These are phyloP conservation scores for Plecturocebus donacophilus DNA, from an alignment of 2,113 vertebrate species.

Conservation along the genomic window DNA sequence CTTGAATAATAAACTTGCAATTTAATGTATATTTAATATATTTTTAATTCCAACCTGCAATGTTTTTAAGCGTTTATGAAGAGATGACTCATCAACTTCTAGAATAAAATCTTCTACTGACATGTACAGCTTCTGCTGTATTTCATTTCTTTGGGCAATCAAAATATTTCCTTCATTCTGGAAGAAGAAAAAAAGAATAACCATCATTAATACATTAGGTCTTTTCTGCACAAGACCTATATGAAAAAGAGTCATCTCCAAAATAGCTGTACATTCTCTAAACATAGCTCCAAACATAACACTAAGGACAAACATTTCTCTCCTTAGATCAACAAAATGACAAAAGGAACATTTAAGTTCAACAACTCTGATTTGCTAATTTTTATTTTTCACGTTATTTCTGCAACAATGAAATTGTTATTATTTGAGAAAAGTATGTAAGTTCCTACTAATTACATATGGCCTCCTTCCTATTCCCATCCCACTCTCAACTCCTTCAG, in stretches of 20 bases:
- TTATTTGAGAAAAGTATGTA: conserved; percentile 44
- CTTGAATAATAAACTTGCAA: conserved; percentile 35
- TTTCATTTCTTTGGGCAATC: conserved; percentile 82
- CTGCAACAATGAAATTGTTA: neutral
- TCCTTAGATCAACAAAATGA: conserved; percentile 16
- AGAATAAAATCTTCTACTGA: conserved; percentile 81
- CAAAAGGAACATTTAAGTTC: neutral
- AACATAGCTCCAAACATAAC: neutral
- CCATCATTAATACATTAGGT: neutral
- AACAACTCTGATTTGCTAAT: conserved; percentile 15
- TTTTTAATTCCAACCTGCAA: conserved; percentile 81
- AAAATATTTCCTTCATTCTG: conserved; percentile 81
- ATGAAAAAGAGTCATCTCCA: neutral
- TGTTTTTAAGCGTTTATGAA: conserved; percentile 78
- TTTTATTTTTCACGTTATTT: conserved; percentile 5
- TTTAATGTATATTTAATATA: conserved; percentile 13
- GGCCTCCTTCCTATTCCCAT: neutral
- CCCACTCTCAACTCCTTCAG: conserved; percentile 16
- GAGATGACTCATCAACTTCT: conserved; percentile 81
- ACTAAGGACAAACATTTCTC: neutral
- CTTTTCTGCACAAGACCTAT: conserved; percentile 22
- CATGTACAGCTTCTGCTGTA: conserved; percentile 77
- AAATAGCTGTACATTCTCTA: conserved; percentile 36
- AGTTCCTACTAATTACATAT: conserved; percentile 16
- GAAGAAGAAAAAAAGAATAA: conserved; percentile 38